Conservation (phyloP, 1,140 invertebrate genomes). For the Orchesella cincta region DNA sequence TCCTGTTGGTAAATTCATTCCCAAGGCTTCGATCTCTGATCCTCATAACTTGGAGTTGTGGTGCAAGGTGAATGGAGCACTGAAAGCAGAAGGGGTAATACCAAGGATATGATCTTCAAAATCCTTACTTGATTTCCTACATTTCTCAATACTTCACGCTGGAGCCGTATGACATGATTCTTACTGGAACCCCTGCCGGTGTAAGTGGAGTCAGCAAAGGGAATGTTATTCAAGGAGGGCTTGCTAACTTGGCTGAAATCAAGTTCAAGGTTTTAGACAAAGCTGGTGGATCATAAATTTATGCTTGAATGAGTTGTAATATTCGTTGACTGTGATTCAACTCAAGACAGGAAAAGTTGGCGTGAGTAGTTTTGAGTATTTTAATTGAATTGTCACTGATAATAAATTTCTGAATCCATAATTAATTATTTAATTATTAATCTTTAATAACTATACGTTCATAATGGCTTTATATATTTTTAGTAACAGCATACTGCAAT, state of each 20-base stretch:
- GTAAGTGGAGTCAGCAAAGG: constrained; percentile 67
- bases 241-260: constrained; percentile 62
- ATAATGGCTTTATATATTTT: no score
- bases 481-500: no score
- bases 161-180: constrained; percentile 74
- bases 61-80: constrained; percentile 65
- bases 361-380: no score
- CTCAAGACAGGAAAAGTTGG: no score
- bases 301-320: no score
- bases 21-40: constrained; percentile 63
- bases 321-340: no score
- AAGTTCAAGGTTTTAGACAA: constrained; percentile 60
- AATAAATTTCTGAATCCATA: no score
- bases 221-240: constrained; percentile 70
- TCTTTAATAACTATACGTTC: no score
- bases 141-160: constrained; percentile 71
- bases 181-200: constrained; percentile 76
- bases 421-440: no score
- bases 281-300: no score
- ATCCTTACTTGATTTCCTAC: constrained; percentile 67
- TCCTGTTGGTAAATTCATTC: constrained; percentile 71
- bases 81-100: constrained; percentile 65
- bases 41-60: constrained; percentile 67
- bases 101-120: constrained; percentile 71
- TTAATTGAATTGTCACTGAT: no score